A percentile compares a stretch with the other conserved stretches of the same genome.
Evolutionary conservation across 2,113 vertebrate species (phyloP).

Genomic region (Pseudopipra pipra): DNA sequence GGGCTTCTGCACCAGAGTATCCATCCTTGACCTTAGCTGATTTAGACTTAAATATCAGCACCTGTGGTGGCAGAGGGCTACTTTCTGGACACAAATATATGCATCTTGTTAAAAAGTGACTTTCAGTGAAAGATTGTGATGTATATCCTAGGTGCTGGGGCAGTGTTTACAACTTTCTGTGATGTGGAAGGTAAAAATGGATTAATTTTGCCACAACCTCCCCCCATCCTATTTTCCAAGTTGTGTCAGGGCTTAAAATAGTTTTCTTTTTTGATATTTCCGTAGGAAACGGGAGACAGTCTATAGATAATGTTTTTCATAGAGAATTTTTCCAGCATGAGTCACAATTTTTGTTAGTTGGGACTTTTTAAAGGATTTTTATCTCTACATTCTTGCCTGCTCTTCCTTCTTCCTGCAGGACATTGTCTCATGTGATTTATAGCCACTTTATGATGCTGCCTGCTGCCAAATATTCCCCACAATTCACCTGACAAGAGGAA

Average conservation of each 20-base stretch:
- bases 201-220: not conserved
- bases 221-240: not conserved
- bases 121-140: not conserved
- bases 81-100: slow-evolving; percentile 27
- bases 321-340: slow-evolving; percentile 21
- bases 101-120: slow-evolving; percentile 44
- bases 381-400: slow-evolving; percentile 19
- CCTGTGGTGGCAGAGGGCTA: not conserved
- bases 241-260: slow-evolving; percentile 34
- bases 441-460: not conserved
- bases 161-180: not conserved
- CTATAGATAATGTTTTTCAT: slow-evolving; percentile 13
- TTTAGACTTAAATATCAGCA: slow-evolving; percentile 42
- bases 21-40: slow-evolving; percentile 46
- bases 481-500: slow-evolving; percentile 23
- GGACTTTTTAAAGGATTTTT: slow-evolving; percentile 13
- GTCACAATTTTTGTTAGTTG: slow-evolving; percentile 4
- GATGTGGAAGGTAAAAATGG: not conserved
- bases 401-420: slow-evolving; percentile 50
- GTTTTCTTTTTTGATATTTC: slow-evolving; percentile 15
- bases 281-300: slow-evolving; percentile 2
- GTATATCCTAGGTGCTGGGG: not conserved
- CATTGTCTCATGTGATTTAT: slow-evolving; percentile 40
- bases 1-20: not conserved
- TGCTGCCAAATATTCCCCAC: not conserved